Evolutionary conservation across 2,797 vertebrate genomes (phyloP).

Genomic region (Odontamblyopus lacepedii): DNA sequence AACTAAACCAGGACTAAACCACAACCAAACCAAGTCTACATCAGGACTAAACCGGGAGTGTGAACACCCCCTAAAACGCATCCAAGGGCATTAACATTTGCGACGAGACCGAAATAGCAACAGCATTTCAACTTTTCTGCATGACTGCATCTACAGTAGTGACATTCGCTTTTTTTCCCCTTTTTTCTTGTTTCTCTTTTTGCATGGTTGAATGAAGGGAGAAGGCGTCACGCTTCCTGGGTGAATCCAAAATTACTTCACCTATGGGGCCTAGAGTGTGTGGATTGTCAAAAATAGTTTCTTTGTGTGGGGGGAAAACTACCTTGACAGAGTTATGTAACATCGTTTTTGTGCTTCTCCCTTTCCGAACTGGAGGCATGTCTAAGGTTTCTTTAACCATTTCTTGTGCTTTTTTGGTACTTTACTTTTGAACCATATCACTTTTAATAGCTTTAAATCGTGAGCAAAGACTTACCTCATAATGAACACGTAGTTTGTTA

Average conservation of each 20-base stretch:
- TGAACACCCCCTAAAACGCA: too few relatives aligned
- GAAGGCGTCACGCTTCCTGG: background rate
- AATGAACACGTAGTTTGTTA: too few relatives aligned
- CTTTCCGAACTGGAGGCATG: background rate
- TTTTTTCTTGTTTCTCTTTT: background rate
- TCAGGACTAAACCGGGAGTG: too few relatives aligned
- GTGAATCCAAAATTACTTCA: conserved; percentile 19
- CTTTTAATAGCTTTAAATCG: too few relatives aligned
- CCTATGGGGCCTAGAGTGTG: conserved; percentile 4
- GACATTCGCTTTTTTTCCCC: background rate
- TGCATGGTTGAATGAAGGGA: conserved; percentile 25
- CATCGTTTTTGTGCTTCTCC: conserved; percentile 7
- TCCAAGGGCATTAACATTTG: too few relatives aligned
- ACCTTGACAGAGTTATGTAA: conserved; percentile 33
- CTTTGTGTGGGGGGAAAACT: conserved; percentile 13
- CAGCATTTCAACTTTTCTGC: too few relatives aligned
- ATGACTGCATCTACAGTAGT: background rate
- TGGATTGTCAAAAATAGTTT: conserved; percentile 16
- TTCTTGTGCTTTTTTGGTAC: background rate
- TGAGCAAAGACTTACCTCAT: too few relatives aligned
- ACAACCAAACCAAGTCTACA: too few relatives aligned
- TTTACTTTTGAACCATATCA: too few relatives aligned
- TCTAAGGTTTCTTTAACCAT: background rate
- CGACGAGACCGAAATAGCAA: too few relatives aligned
- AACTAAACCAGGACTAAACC: too few relatives aligned